Evolutionary conservation across 2,113 vertebrate species (phyloP).

Genomic region (Pleuronectes platessa): DNA sequence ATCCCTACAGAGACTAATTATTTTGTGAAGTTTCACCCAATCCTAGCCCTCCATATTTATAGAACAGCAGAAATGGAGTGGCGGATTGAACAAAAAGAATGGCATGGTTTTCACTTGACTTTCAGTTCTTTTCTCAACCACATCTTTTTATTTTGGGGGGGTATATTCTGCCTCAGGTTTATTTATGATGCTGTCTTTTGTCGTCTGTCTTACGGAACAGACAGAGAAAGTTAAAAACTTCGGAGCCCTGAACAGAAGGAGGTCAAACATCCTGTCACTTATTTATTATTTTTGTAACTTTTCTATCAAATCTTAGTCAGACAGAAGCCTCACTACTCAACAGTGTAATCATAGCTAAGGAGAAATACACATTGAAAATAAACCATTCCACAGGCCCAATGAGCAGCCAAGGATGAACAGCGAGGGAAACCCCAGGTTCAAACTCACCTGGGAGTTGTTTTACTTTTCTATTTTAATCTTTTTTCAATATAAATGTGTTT

Average conservation of each 20-base stretch:
- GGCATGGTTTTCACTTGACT: slow-evolving; percentile 33
- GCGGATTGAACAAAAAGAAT: slow-evolving; percentile 1
- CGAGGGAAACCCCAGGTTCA: too few species aligned
- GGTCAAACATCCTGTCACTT: too few species aligned
- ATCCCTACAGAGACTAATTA: slow-evolving; percentile 79
- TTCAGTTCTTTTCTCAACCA: slow-evolving; percentile 37
- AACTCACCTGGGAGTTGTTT: too few species aligned
- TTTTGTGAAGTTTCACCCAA: slow-evolving; percentile 66
- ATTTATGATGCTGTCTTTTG: slow-evolving; percentile 23
- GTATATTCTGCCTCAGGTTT: slow-evolving; percentile 37
- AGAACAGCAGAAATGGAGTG: slow-evolving; percentile 30
- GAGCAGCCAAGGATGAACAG: too few species aligned
- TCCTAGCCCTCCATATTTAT: slow-evolving; percentile 64
- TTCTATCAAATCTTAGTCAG: background rate
- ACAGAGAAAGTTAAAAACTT: too few species aligned
- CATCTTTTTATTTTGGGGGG: background rate
- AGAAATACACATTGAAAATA: background rate
- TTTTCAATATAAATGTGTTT: too few species aligned
- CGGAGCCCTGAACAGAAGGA: too few species aligned
- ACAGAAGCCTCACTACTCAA: background rate
- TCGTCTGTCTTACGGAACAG: background rate
- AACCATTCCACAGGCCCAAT: too few species aligned
- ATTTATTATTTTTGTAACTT: too few species aligned
- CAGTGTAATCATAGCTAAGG: background rate
- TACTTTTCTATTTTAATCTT: too few species aligned